These are phyloP conservation scores for Entelurus aequoreus DNA, from an alignment of 2,113 vertebrate genomes.

Conservation along the genomic window DNA sequence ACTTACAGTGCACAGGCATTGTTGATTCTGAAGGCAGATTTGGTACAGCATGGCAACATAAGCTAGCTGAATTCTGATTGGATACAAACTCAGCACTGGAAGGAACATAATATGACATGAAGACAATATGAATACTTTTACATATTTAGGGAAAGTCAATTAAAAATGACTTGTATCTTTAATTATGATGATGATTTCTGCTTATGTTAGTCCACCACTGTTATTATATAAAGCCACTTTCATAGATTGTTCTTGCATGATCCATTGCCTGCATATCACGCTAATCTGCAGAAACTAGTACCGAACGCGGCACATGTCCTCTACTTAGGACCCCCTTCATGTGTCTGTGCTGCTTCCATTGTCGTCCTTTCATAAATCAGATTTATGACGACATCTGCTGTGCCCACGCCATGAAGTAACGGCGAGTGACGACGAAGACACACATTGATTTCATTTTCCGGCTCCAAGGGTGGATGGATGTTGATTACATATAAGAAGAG, in stretches of 20 bases:
- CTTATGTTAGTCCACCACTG: too few species aligned
- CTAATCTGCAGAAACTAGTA: background rate
- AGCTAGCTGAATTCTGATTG: too few species aligned
- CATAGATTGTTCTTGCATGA: conserved; percentile 12
- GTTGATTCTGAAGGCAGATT: too few species aligned
- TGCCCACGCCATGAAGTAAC: conserved; percentile 61
- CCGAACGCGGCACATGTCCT: background rate
- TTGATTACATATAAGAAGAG: conserved; percentile 64
- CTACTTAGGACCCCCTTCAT: conserved; percentile 34
- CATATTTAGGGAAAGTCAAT: too few species aligned
- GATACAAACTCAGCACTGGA: too few species aligned
- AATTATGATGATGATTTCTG: too few species aligned
- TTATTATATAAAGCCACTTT: conserved; percentile 13
- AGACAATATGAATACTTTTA: too few species aligned
- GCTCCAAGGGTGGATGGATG: conserved; percentile 48
- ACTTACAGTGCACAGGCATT: too few species aligned
- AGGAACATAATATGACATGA: too few species aligned
- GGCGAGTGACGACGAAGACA: conserved; percentile 41
- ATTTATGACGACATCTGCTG: conserved; percentile 65
- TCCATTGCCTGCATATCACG: conserved; percentile 4
- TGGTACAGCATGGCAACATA: too few species aligned
- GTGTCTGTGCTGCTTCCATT: conserved; percentile 33
- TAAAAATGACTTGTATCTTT: too few species aligned
- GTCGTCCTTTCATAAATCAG: conserved; percentile 59
- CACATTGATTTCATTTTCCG: conserved; percentile 71